Evolutionary conservation across 1,140 invertebrate species (phyloP).

Genomic region (Antheraea mylitta): DNA sequence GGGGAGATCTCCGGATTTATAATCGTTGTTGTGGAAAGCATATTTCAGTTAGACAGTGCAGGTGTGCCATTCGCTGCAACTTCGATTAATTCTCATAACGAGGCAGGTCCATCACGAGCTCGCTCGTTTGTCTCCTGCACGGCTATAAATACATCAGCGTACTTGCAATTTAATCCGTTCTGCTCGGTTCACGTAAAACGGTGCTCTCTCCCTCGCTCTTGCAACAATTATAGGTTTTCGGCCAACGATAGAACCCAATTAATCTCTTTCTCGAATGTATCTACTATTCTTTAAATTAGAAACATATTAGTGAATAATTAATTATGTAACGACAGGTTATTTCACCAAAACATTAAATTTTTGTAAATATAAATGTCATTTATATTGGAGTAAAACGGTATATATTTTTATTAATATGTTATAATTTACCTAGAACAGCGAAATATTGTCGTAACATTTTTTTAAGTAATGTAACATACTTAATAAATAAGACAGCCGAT

Average conservation of each 20-base stretch:
- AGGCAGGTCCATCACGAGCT: constrained; percentile 71
- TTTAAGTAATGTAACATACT: too few species aligned
- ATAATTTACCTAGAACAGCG: too few species aligned
- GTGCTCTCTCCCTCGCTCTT: constrained; percentile 36
- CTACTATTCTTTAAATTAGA: constrained; percentile 34
- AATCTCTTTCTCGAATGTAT: constrained; percentile 37
- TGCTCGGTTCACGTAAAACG: constrained; percentile 55
- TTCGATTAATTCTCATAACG: constrained; percentile 78
- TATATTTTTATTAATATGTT: too few species aligned
- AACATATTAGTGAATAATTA: background rate
- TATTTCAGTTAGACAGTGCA: constrained; percentile 66
- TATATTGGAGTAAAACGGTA: too few species aligned
- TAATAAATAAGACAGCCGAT: too few species aligned
- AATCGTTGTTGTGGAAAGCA: constrained; percentile 42
- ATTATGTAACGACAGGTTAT: background rate
- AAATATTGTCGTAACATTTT: too few species aligned
- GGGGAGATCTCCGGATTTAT: constrained; percentile 33
- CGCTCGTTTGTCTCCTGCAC: constrained; percentile 73
- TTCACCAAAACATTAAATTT: background rate
- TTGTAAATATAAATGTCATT: too few species aligned
- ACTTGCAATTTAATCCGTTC: constrained; percentile 75
- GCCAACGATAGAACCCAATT: constrained; percentile 48
- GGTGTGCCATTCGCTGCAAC: constrained; percentile 64
- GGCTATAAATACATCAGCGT: constrained; percentile 77
- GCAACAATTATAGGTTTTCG: constrained; percentile 37